Evolutionary conservation across 2,888 invertebrate species (phyloP), one percentile per base, ranked within the genome.

Genomic region (Acrobasis suavella): DNA sequence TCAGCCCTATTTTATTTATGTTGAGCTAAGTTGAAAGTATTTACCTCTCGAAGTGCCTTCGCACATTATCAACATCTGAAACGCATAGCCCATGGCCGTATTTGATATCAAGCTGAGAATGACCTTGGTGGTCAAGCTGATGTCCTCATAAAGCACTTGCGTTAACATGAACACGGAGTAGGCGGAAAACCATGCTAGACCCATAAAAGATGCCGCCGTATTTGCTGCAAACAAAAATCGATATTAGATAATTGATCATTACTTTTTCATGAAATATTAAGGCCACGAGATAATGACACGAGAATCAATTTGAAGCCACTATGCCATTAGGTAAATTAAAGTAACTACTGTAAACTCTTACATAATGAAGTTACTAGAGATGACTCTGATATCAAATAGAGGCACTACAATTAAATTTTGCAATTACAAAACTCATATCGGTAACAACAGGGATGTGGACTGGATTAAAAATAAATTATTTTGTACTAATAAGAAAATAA

Each of bases 61-160:
- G 76, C 95, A 95, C 88, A 95, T 94, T 49, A 96, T 89, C 58
- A 97, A 94, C 72, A 97, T 91, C 81, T 96, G 95, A 67, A 96
- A 95, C 0, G 96, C 97, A 75, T 95, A 96, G 1, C 96, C 95
- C 95, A 98, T 95, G 2, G 96, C 97, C 0, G 96, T 95, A 77
- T 97, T 97, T 0, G 95, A 95, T 67, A 96, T 89, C 9, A 97
- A 79, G 77, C 96, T 95, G 58, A 95, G 89, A 0, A 91, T 66
- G 0, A 97, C 68, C 81, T 97, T 97, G 1, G 93, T 83, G 0
- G 81, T 77, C 50, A 95, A 75, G 56, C 83, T 85, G 66, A 96
- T 85, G 32, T 93, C 91, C 68, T 94, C 94, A 75, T 97, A 97
- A 7, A 94, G 91, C 37, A 94, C 93, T 77, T 95, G 93, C 50